These are phyloP conservation scores for Urosaurus nigricauda DNA, from an alignment of 2,797 vertebrate genomes.

Conservation along the genomic window DNA sequence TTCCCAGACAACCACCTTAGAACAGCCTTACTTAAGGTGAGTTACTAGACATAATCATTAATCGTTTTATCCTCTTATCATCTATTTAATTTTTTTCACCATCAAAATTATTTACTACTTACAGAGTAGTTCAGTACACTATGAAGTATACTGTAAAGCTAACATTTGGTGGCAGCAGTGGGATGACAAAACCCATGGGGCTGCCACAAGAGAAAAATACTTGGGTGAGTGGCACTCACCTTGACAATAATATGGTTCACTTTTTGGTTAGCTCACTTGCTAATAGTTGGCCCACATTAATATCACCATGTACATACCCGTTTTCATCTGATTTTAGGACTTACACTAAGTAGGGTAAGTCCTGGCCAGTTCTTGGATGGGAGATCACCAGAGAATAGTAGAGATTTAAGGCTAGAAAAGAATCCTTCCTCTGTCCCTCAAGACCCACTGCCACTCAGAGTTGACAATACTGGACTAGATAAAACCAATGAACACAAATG, in stretches of 20 bases:
- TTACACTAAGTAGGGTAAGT: too few species aligned
- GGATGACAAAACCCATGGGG: too few species aligned
- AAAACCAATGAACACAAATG: rapidly evolving
- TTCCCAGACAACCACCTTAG: neutral
- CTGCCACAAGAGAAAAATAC: too few species aligned
- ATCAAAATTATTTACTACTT: neutral
- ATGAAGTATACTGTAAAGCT: neutral
- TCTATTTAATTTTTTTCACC: neutral
- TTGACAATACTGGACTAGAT: too few species aligned
- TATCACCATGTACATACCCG: neutral
- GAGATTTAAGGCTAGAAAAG: too few species aligned
- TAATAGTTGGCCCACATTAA: neutral
- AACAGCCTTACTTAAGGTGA: neutral
- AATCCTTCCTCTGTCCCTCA: too few species aligned
- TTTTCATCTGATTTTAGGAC: too few species aligned
- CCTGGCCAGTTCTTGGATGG: too few species aligned
- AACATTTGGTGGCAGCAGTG: neutral
- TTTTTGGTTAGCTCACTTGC: neutral
- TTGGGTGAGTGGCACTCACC: too few species aligned
- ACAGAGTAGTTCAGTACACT: neutral
- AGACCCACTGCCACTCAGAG: too few species aligned
- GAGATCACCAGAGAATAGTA: too few species aligned
- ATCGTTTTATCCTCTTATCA: neutral
- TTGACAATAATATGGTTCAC: neutral
- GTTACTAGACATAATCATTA: neutral